These are phyloP conservation scores for Telmatochromis sp. DNA, from an alignment of 2,113 vertebrate genomes.

Conservation along the genomic window DNA sequence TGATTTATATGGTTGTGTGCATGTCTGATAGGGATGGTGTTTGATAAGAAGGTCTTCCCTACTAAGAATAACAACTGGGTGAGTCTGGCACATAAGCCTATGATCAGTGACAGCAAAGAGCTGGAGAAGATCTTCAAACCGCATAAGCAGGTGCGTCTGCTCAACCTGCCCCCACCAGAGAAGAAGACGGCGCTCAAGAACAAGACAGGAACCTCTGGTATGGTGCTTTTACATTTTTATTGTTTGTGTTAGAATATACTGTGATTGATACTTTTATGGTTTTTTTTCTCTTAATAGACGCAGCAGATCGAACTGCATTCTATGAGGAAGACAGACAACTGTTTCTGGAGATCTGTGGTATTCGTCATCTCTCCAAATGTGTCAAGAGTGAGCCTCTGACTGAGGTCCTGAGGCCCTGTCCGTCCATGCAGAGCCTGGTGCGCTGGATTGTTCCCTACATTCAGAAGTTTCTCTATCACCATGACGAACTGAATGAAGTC, in stretches of 20 bases:
- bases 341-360: slow-evolving; percentile 70
- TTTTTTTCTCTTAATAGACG: not conserved
- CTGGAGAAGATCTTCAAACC: slow-evolving; percentile 74
- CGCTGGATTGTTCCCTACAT: slow-evolving; percentile 64
- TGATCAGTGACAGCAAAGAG: slow-evolving; percentile 64
- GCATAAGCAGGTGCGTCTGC: slow-evolving; percentile 56
- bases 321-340: slow-evolving; percentile 49
- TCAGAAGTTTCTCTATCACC: slow-evolving; percentile 70
- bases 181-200: slow-evolving; percentile 32
- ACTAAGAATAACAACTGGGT: slow-evolving; percentile 73
- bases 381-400: slow-evolving; percentile 60
- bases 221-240: not conserved
- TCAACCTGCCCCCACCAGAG: slow-evolving; percentile 63
- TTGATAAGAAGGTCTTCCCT: slow-evolving; percentile 65
- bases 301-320: slow-evolving; percentile 5
- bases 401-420: slow-evolving; percentile 61
- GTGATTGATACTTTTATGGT: not conserved
- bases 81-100: slow-evolving; percentile 57
- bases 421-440: slow-evolving; percentile 61
- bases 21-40: slow-evolving; percentile 63
- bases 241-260: not conserved
- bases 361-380: slow-evolving; percentile 53
- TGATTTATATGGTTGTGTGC: not conserved
- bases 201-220: slow-evolving; percentile 3
- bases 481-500: slow-evolving; percentile 42